These are phyloP conservation scores for Rhegmatorhina hoffmannsi DNA, from an alignment of 2,113 vertebrate species.

Conservation along the genomic window DNA sequence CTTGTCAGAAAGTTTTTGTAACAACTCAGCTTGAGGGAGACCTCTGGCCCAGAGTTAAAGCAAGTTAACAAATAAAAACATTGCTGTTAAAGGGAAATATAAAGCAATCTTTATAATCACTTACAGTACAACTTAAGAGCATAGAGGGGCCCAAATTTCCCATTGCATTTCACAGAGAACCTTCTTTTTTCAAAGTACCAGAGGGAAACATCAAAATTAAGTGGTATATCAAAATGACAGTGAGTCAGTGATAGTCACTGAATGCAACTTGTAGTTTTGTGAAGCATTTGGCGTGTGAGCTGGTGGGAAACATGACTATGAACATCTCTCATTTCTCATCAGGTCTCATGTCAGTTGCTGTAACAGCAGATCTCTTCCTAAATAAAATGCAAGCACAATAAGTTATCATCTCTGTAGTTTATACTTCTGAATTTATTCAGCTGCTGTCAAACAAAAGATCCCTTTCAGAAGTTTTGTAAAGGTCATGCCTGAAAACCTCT, in stretches of 20 bases:
- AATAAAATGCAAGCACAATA: background rate
- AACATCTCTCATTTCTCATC: slow-evolving; percentile 49
- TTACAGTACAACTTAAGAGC: background rate
- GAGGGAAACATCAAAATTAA: slow-evolving; percentile 19
- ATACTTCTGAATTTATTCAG: background rate
- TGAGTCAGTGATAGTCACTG: slow-evolving; percentile 54
- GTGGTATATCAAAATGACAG: slow-evolving; percentile 48
- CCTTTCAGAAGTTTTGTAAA: background rate
- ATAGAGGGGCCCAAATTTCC: background rate
- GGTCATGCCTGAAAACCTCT: background rate
- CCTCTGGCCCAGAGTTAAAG: background rate
- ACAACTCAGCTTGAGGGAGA: background rate
- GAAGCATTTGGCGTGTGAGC: slow-evolving; percentile 63
- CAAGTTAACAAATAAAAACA: background rate
- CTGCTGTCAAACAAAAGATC: background rate
- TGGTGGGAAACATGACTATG: slow-evolving; percentile 4
- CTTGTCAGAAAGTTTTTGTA: background rate
- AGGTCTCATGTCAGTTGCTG: slow-evolving; percentile 25
- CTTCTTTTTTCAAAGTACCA: slow-evolving; percentile 18
- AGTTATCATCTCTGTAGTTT: background rate
- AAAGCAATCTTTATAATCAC: background rate
- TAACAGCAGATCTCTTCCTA: background rate
- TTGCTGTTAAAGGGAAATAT: background rate
- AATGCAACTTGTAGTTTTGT: background rate
- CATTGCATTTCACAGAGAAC: background rate